Base-by-base conservation (phyloP, 2,888 invertebrate species). In the Salpingus planirostris region DNA sequence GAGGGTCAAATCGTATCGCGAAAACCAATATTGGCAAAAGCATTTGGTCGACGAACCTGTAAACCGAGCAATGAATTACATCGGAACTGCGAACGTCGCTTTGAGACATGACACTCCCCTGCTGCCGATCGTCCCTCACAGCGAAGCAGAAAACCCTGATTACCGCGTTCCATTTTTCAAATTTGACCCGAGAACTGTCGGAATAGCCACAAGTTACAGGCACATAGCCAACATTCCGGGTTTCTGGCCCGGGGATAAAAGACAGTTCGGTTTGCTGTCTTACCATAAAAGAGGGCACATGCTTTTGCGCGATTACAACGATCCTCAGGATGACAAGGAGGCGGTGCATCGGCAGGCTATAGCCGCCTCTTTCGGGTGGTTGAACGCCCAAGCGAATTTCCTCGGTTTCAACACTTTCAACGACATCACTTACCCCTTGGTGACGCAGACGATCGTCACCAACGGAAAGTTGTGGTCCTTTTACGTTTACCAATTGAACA, bases 401-500 rank as follows among this genome's bases (percentile, higher is more conserved):
- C 78, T 84, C 62, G 90, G 97, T 12, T 97, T 96, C 62, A 88
- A 85, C 18, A 85, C 88, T 10, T 89, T 74, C 57, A 85, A 87
- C 48, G 96, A 97, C 45, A 50, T 95, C 11, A 90, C 88, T 0
- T 92, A 93, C 60, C 97, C 98, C 0, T 62, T 96, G 33, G 77
- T 81, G 0, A 84, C 88, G 2, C 96, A 97, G 71, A 80, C 85
- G 10, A 68, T 92, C 8, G 71, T 95, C 21, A 89, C 92, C 1
- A 84, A 97, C 65, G 96, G 97, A 0, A 76, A 83, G 44, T 58
- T 73, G 2, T 92, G 88, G 79, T 83, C 85, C 1, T 83, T 96
- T 44, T 87, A 82, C 55, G 74, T 80, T 8, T 97, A 95, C 59
- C 97, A 98, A 62, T 64, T 98, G 34, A 98, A 98, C 59, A 95